Evolutionary conservation across 2,888 invertebrate genomes (phyloP).

Genomic region (Diplolepis rosae): DNA sequence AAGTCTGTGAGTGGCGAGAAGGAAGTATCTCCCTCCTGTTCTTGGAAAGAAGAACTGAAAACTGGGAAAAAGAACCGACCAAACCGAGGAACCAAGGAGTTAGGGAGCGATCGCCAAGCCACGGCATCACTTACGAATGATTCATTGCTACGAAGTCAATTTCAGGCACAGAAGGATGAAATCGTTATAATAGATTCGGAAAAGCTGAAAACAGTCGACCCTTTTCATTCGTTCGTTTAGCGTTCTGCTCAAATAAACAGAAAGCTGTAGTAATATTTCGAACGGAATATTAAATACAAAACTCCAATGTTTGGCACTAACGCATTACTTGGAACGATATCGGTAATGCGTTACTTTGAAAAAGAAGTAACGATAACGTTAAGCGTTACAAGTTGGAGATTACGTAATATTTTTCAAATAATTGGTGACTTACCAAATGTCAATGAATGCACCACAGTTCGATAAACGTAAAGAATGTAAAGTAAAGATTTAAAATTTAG

Average conservation of each 20-base stretch:
- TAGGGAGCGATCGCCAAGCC: constrained; percentile 55
- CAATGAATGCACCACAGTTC: too few relatives aligned
- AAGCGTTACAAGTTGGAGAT: too few relatives aligned
- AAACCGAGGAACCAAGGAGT: constrained; percentile 40
- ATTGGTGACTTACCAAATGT: too few relatives aligned
- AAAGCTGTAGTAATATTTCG: neutral
- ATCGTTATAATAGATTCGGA: constrained; percentile 64
- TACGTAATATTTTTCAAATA: too few relatives aligned
- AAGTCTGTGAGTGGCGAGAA: constrained; percentile 55
- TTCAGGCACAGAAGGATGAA: constrained; percentile 60
- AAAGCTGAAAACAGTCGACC: constrained; percentile 59
- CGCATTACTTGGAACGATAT: too few relatives aligned
- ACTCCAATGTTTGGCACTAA: too few relatives aligned
- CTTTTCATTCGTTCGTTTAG: constrained; percentile 49
- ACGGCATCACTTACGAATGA: constrained; percentile 64
- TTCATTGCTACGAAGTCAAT: constrained; percentile 64
- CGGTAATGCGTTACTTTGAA: too few relatives aligned
- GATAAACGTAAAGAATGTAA: too few relatives aligned
- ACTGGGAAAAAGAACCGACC: constrained; percentile 30
- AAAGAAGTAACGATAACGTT: too few relatives aligned
- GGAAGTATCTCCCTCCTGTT: constrained; percentile 39
- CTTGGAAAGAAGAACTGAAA: constrained; percentile 34
- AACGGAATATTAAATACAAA: neutral
- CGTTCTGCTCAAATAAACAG: neutral
- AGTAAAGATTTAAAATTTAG: too few relatives aligned